Evolutionary conservation across 2,797 vertebrate species (phyloP).

Genomic region (Eospalax fontanierii): DNA sequence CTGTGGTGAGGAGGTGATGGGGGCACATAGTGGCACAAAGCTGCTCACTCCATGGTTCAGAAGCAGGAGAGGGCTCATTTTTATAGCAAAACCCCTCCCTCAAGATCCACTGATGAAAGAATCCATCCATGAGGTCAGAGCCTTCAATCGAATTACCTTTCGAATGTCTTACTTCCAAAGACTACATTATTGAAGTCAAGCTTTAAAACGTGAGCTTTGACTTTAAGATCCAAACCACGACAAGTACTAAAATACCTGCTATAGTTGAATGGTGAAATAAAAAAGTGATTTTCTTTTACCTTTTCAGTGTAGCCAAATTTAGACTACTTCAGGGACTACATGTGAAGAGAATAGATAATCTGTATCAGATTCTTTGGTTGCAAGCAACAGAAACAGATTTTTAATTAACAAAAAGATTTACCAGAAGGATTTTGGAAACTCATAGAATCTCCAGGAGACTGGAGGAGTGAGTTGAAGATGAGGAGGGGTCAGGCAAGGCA

Average conservation of each 20-base stretch:
- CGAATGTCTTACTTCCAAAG: no score
- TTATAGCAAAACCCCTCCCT: not conserved
- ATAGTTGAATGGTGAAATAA: constrained; percentile 12
- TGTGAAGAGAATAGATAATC: not conserved
- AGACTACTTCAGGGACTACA: not conserved
- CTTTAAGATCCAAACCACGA: not conserved
- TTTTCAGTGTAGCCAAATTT: not conserved
- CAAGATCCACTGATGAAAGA: not conserved
- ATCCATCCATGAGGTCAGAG: not conserved
- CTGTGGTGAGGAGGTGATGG: not conserved
- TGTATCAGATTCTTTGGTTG: not conserved
- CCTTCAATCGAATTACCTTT: not conserved
- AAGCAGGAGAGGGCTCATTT: not conserved
- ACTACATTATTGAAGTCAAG: no score
- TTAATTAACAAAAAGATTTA: constrained; percentile 7
- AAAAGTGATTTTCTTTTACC: not conserved
- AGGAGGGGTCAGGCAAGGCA: not conserved
- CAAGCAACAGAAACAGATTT: constrained; percentile 24
- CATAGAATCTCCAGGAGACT: not conserved
- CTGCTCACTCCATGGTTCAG: not conserved
- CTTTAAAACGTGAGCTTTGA: not conserved
- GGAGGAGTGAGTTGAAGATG: not conserved
- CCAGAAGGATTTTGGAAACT: not conserved
- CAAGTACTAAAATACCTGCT: not conserved
- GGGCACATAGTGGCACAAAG: not conserved